Evolutionary conservation across 2,888 invertebrate species (phyloP), one percentile per base, ranked within the genome.

Genomic region (Leucophora obtusa): DNA sequence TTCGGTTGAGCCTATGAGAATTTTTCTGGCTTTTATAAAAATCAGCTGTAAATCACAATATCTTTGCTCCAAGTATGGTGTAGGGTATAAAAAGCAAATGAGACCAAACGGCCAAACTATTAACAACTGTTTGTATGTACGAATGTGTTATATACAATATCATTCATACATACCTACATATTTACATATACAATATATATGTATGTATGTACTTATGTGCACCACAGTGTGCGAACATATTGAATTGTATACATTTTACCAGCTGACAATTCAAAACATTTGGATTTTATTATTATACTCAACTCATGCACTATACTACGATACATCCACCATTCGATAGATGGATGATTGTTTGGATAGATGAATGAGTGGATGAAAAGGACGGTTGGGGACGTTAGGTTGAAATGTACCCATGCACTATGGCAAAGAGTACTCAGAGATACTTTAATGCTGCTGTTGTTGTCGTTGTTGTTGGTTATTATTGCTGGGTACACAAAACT

Each of bases 231-330:
- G 79, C 51, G 62, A 72, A 72, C 76, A 80, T 60, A 60, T 71
- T 79, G 28, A 43, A 69, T 66, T 69, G 58, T 53, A 68, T 66
- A 59, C 59, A 66, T 66, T 77, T 70, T 66, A 77, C 73, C 81
- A 81, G 81, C 81, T 81, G 81, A 81, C 81, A 77, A 81, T 81
- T 77, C 77, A 81, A 77, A 81, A 81, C 81, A 81, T 81, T 81
- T 81, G 77, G 69, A 66, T 81, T 81, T 70, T 54, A 77, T 77
- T 77, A 65, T 74, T 9, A 33, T 54, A 54, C 54, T 24, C 10
- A 47, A 38, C 38, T 38, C 14, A n/a, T n/a, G 9, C n/a, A 56
- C 24, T 33, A 28, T 56, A 56, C 33, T 15, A 11, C 2, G n/a
- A 54, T 4, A 54, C 28, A 24, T 14, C 21, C 21, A 33, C 0